Base-by-base conservation (phyloP, 2,113 vertebrate genomes). In the Kryptolebias marmoratus region DNA sequence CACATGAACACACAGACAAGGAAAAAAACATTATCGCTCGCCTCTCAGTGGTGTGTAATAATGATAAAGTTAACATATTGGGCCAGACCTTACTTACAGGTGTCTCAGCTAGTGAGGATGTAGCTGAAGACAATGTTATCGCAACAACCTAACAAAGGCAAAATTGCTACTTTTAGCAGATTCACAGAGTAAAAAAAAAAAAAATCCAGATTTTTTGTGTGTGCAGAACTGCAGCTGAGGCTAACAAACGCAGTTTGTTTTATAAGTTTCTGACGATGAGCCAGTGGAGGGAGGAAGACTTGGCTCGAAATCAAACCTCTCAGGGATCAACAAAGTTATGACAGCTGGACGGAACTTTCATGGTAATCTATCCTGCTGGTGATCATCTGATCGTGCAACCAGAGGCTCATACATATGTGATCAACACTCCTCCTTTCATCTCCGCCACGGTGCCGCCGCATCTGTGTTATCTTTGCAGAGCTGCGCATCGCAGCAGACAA, bases 361-460 rank as follows among this genome's bases (percentile, higher is more conserved):
- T 56, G 32, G 53, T 53, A 77, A 64, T 60, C 47, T 48, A 49
- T 64, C 62, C 71, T 65, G 68, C 57, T 71, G 74, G 60, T 79
- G 66, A 57, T 48, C 71, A 52, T 75, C 59, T 67, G 48, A 77
- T 87, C 75, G 64, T 69, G 62, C 58, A 73, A 56, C 54, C 48
- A 11, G 56, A 81, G 68, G 76, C 77, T 31, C 52, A 62, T 53
- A 52, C 69, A 75, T 78, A 80, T 28, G 66, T 77, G 58, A 82
- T 56, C 59, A 58, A 62, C n/a, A 32, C 53, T 5, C 49, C 65
- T 64, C 63, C 61, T 87, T 85, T 87, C 74, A 87, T 90, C 80
- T 82, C 58, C 42, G 64, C 62, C 0, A 4, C 42, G 75, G 53
- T 85, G 80, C 81, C 78, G 74, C 64, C 28, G 66, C 72, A 84